Evolutionary conservation across 2,113 vertebrate species (phyloP), one percentile per base, ranked within the genome.

Genomic region (Todiramphus chloris): DNA sequence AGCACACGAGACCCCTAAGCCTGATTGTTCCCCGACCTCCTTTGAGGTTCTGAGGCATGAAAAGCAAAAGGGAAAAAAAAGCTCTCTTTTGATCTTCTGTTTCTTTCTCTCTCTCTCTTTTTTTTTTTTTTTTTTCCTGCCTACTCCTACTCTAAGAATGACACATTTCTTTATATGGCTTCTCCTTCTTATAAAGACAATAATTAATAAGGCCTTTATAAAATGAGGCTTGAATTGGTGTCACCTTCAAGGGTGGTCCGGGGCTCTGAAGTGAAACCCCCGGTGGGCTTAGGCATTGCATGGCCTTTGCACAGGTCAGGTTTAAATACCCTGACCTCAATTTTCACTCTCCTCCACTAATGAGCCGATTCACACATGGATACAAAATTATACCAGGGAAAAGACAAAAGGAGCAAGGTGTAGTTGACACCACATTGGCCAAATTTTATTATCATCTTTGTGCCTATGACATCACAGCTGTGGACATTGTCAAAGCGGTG

Each of bases 191-290:
- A 98, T 99, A 99, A 99, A 98, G 98, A 98, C 98, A 99, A 99
- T 99, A 99, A 99, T 99, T 99, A 99, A 99, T 99, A 99, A 99
- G 99, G 99, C 98, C 98, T 99, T 99, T 99, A 99, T 99, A 99
- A 99, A 99, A 99, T 99, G 99, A 99, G 98, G 98, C 98, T 98
- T 98, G 98, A 99, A 99, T 98, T 98, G 98, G 98, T 98, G 99
- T 99, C 99, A 99, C 98, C 98, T 96, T 98, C 98, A 97, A 98
- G 99, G 98, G 98, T 99, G 99, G 99, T 99, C 98, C 87, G 93
- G 98, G 98, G 98, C 98, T 99, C 98, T 98, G 98, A 98, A 98
- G 98, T 98, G 98, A 98, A 98, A 98, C 98, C 98, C 95, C 98
- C 96, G 98, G 98, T 99, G 98, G 98, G 98, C 99, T 98, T 98